These are phyloP conservation scores for Stigmatopora argus DNA, from an alignment of 2,113 vertebrate species.

Conservation along the genomic window DNA sequence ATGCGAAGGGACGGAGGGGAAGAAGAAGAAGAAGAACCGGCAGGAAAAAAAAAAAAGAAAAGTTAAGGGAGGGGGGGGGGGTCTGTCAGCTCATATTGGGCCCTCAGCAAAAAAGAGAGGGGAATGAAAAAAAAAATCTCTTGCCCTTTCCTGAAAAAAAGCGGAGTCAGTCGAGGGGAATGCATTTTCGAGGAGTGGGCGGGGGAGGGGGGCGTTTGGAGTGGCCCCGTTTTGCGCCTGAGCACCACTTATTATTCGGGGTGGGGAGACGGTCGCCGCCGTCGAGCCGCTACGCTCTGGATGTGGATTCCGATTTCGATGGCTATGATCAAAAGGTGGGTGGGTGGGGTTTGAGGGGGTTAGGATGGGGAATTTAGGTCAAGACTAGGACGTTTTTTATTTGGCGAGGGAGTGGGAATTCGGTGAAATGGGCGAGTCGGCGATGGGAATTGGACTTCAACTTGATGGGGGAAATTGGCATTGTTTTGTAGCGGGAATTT, in stretches of 20 bases:
- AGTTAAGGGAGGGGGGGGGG: not conserved
- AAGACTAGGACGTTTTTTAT: not conserved
- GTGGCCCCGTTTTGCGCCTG: not conserved
- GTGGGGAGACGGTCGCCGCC: not conserved
- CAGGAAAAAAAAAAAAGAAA: not conserved
- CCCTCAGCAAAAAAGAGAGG: not conserved
- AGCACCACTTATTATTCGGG: constrained; percentile 3
- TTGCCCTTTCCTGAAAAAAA: not conserved
- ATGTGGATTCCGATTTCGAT: constrained; percentile 4
- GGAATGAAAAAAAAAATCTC: not conserved
- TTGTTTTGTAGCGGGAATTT: not conserved
- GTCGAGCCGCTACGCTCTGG: not conserved
- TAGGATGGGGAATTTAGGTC: constrained; percentile 5
- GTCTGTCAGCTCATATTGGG: not conserved
- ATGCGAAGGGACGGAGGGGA: not conserved
- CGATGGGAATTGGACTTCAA: not conserved
- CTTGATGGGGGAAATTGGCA: not conserved
- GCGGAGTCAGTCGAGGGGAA: not conserved
- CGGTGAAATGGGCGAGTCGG: not conserved
- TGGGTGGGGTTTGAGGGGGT: too few species aligned
- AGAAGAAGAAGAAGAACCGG: not conserved
- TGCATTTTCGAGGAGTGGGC: constrained; percentile 1
- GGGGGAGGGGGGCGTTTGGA: not conserved
- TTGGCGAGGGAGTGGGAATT: not conserved
- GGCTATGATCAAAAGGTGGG: constrained; percentile 6